These are phyloP conservation scores for Dendroctonus valens DNA, from an alignment of 1,140 invertebrate species.

Conservation along the genomic window DNA sequence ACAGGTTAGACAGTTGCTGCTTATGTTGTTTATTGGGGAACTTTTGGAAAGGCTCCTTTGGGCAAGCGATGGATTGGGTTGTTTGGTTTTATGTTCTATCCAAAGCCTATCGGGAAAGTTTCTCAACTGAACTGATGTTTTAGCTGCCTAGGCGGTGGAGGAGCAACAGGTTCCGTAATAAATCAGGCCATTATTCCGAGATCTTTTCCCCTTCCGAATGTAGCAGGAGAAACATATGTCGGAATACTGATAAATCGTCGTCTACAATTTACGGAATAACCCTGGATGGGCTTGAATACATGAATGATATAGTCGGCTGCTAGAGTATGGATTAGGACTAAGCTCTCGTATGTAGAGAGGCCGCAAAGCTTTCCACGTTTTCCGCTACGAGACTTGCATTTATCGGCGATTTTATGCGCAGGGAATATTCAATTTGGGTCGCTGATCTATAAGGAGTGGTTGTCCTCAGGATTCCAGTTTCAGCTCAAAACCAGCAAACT, in stretches of 20 bases:
- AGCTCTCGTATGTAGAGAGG: slow-evolving; percentile 1
- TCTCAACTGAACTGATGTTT: too few relatives aligned
- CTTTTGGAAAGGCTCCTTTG: too few relatives aligned
- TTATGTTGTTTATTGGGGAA: too few relatives aligned
- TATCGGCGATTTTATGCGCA: slow-evolving; percentile 6
- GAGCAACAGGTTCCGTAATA: too few relatives aligned
- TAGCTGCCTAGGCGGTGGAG: too few relatives aligned
- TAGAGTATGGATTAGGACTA: slow-evolving; percentile 14
- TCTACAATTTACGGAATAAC: slow-evolving; percentile 8
- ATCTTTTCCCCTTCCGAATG: too few relatives aligned
- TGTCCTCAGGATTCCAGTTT: neutral
- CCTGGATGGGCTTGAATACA: slow-evolving; percentile 7
- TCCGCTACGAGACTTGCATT: slow-evolving; percentile 11
- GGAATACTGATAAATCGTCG: slow-evolving; percentile 16
- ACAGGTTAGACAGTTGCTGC: too few relatives aligned
- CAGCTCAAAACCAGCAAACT: neutral
- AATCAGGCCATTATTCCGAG: too few relatives aligned
- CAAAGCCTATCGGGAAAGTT: too few relatives aligned
- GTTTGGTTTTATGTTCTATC: too few relatives aligned
- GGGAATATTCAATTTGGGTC: slow-evolving; percentile 6
- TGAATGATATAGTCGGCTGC: slow-evolving; percentile 13
- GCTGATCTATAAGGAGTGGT: neutral
- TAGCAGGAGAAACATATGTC: neutral
- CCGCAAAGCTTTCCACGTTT: slow-evolving; percentile 1
- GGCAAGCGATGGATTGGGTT: too few relatives aligned